A percentile compares a stretch with the other conserved stretches of the same genome.
Conservation (phyloP, 2,888 invertebrate species). For the Elegia similella region DNA sequence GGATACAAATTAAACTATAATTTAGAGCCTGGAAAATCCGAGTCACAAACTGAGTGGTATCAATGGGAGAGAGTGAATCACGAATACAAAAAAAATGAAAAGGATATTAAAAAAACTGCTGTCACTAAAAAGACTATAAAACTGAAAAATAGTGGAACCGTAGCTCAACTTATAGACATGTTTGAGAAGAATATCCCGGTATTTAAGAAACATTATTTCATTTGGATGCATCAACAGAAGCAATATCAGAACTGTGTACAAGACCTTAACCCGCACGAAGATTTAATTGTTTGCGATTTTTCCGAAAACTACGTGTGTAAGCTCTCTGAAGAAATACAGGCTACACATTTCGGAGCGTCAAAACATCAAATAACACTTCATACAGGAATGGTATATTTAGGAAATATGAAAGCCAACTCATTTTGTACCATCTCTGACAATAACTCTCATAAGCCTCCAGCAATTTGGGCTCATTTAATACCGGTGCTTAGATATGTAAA, state of each 20-base stretch:
- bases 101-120: not conserved
- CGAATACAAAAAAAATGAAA: not conserved
- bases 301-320: conserved; percentile 16
- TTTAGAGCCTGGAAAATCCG: not conserved
- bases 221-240: not conserved
- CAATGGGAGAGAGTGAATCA: not conserved
- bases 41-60: not conserved
- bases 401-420: not conserved
- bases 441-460: not conserved
- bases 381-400: conserved; percentile 23
- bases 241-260: not conserved
- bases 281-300: conserved; percentile 9
- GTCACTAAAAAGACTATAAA: not conserved
- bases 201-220: conserved; percentile 1
- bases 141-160: not conserved
- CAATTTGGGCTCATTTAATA: conserved; percentile 4
- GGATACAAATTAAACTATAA: not conserved
- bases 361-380: conserved; percentile 25
- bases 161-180: not conserved
- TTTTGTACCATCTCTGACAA: not conserved
- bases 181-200: not conserved
- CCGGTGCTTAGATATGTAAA: conserved; percentile 27
- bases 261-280: not conserved
- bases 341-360: conserved; percentile 26
- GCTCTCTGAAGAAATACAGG: conserved; percentile 2